Evolutionary conservation across 2,113 vertebrate genomes (phyloP).

Genomic region (Cettia cetti): DNA sequence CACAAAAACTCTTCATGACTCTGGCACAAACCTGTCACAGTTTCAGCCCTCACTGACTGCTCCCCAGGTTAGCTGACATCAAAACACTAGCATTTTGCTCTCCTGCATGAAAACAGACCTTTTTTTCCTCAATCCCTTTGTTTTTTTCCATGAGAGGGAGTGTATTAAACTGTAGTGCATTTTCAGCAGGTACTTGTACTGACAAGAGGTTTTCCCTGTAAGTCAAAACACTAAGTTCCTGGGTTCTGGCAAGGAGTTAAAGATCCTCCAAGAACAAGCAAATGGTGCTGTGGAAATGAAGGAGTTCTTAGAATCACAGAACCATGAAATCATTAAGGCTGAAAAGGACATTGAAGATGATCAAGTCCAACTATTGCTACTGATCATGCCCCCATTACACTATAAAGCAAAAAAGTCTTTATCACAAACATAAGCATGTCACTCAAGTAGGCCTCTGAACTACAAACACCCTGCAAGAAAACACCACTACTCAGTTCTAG

Average conservation of each 20-base stretch:
- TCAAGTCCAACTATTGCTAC: not conserved
- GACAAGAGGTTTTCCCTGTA: not conserved
- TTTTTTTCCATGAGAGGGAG: not conserved
- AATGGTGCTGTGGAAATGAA: not conserved
- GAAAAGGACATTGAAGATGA: not conserved
- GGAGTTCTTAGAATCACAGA: not conserved
- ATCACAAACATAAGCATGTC: not conserved
- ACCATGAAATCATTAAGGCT: not conserved
- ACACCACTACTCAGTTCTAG: not conserved
- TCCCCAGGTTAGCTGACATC: not conserved
- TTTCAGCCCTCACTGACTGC: not conserved
- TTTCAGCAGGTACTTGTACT: not conserved
- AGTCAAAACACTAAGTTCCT: not conserved
- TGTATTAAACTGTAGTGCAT: not conserved
- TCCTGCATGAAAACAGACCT: not conserved
- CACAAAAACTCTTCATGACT: not conserved
- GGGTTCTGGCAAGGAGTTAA: not conserved
- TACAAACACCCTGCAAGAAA: not conserved
- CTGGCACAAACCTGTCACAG: not conserved
- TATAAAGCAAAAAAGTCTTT: not conserved
- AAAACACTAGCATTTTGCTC: not conserved
- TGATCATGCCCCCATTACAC: not conserved
- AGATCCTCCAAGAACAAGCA: not conserved
- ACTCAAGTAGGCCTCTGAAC: not conserved
- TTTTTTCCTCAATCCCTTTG: not conserved